Evolutionary conservation across 1,140 invertebrate genomes (phyloP), one percentile per base, ranked within the genome.

Genomic region (Nebria ingens): DNA sequence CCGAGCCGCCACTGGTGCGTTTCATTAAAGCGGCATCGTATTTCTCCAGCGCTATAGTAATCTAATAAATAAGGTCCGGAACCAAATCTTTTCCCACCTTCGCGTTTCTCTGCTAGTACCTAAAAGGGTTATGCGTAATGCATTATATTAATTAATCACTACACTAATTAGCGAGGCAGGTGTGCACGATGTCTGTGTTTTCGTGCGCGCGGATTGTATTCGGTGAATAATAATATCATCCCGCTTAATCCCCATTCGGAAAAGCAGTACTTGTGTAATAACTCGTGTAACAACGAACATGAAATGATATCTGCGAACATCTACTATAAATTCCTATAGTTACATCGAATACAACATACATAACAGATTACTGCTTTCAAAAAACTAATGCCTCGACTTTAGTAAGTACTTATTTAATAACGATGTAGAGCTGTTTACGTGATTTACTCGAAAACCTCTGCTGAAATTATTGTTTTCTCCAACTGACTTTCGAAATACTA

Each of bases 71-170:
- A 12, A 45, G 17, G 17, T 17, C 40, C 40, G 40, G 40, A 17
- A 45, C 6, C 40, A 45, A 45, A 45, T 45, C 9, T 45, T 45
- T 45, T 45, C 40, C 40, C 40, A 45, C 40, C 40, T 45, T n/a
- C n/a, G n/a, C n/a, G n/a, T n/a, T n/a, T n/a, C n/a, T n/a, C n/a
- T n/a, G n/a, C 40, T 6, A 4, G 17, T 45, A 12, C 40, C 17
- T 12, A 45, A 9, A 6, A 17, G 40, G 40, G 40, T 17, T 45
- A 45, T 45, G 17, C 17, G 9, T 45, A 45, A 45, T 45, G 17
- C 17, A 45, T 45, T 45, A 45, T 45, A 45, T 45, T 45, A 45
- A 45, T 45, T 45, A 45, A 45, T 45, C 40, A 45, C 40, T 4
- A 17, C 15, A 17, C 40, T 45, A 45, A 45, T 45, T 45, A 45